A percentile compares a stretch with the other conserved stretches of the same genome.
These are phyloP conservation scores for Drosophila hydei DNA, from an alignment of 1,140 invertebrate species.

Conservation along the genomic window DNA sequence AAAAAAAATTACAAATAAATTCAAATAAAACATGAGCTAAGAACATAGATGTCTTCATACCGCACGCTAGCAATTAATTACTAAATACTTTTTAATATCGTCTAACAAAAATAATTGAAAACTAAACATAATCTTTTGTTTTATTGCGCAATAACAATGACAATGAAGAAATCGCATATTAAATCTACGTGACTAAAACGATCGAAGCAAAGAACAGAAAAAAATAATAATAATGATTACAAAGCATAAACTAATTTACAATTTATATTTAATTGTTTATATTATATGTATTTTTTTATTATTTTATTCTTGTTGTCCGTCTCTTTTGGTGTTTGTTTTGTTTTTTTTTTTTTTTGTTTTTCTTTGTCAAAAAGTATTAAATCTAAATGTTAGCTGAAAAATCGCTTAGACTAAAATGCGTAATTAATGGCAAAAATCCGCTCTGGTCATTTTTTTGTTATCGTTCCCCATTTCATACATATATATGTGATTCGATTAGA, in stretches of 20 bases:
- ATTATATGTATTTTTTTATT: background rate
- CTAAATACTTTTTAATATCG: slow-evolving; percentile 29
- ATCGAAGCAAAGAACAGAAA: slow-evolving; percentile 19
- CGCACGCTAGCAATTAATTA: slow-evolving; percentile 46
- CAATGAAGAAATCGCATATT: slow-evolving; percentile 37
- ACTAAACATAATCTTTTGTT: slow-evolving; percentile 30
- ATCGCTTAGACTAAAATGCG: slow-evolving; percentile 72
- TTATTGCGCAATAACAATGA: slow-evolving; percentile 45
- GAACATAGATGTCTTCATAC: slow-evolving; percentile 66
- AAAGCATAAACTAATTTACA: slow-evolving; percentile 26
- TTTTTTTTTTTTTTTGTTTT: no score
- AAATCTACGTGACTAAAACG: slow-evolving; percentile 41
- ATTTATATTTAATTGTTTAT: slow-evolving; percentile 4
- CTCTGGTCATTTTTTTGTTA: slow-evolving; percentile 52
- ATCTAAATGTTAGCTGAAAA: slow-evolving; percentile 51
- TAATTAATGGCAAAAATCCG: slow-evolving; percentile 76
- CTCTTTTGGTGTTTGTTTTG: slow-evolving; percentile 52
- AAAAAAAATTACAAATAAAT: slow-evolving; percentile 77
- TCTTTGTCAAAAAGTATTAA: slow-evolving; percentile 38
- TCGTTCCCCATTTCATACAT: slow-evolving; percentile 23
- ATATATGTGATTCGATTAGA: slow-evolving; percentile 49
- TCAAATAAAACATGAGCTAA: slow-evolving; percentile 80
- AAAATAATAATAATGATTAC: background rate
- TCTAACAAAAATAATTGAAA: slow-evolving; percentile 57
- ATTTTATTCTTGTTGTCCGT: slow-evolving; percentile 24